Evolutionary conservation across 2,113 vertebrate genomes (phyloP).

Genomic region (Lucifuga dentata): DNA sequence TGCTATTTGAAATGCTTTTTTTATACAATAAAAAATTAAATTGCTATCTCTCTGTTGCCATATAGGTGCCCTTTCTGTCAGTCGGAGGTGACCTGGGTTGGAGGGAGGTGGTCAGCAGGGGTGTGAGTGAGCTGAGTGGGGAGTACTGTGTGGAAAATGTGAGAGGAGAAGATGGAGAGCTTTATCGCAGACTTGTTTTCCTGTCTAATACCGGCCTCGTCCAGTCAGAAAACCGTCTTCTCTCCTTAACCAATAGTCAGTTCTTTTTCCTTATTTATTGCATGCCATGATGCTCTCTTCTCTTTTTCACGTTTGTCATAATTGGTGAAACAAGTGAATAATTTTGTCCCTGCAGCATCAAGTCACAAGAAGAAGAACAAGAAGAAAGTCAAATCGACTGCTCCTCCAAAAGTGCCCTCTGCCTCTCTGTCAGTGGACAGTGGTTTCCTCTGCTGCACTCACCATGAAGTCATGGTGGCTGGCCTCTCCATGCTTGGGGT

Average conservation of each 20-base stretch:
- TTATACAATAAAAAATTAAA: neutral
- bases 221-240: constrained; percentile 92
- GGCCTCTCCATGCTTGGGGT: constrained; percentile 87
- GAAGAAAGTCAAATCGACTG: constrained; percentile 81
- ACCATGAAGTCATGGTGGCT: constrained; percentile 95
- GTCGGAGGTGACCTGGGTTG: constrained; percentile 95
- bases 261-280: neutral
- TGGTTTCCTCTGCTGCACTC: constrained; percentile 93
- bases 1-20: neutral
- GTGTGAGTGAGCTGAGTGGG: constrained; percentile 88
- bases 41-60: neutral
- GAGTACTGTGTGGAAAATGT: constrained; percentile 94
- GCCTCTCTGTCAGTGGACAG: constrained; percentile 83
- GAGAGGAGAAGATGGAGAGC: constrained; percentile 86
- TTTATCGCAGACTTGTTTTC: constrained; percentile 93
- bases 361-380: constrained; percentile 90
- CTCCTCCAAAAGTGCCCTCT: constrained; percentile 16
- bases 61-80: constrained; percentile 94
- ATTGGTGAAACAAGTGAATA: neutral
- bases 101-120: constrained; percentile 85
- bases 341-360: constrained; percentile 48
- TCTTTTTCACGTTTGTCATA: neutral
- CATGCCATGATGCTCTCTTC: neutral
- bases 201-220: constrained; percentile 90
- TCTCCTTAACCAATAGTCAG: constrained; percentile 66